Conservation (phyloP, 2,888 invertebrate genomes). For the Isoperla grammatica region DNA sequence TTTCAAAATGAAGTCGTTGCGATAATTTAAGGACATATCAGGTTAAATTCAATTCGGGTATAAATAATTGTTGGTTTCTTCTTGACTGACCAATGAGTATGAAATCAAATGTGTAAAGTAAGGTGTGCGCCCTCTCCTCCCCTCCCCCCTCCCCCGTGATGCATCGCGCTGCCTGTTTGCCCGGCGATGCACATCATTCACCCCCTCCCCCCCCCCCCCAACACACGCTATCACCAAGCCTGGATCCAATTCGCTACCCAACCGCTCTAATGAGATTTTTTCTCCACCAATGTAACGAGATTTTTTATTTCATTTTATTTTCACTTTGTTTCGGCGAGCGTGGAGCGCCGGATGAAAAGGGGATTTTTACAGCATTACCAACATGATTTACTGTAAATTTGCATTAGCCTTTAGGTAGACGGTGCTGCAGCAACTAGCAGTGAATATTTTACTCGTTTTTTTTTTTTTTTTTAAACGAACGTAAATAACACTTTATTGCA, state of each 20-base stretch:
- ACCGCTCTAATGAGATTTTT: constrained; percentile 30
- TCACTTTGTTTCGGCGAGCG: constrained; percentile 1
- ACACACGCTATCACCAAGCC: constrained; percentile 7
- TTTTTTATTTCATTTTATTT: constrained; percentile 26
- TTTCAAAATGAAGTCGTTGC: no score
- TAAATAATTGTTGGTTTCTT: no score
- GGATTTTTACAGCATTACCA: constrained; percentile 12
- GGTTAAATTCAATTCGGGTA: no score
- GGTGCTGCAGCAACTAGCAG: background rate
- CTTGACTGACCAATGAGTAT: no score
- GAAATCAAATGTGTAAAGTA: background rate
- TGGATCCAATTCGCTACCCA: constrained; percentile 21
- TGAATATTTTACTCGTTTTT: constrained; percentile 2
- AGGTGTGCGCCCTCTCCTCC: no score
- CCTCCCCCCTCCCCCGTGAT: constrained; percentile 15
- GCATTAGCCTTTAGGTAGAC: constrained; percentile 1
- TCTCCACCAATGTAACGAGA: constrained; percentile 29
- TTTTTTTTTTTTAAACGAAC: constrained; percentile 5
- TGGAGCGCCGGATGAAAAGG: constrained; percentile 1
- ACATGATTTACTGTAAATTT: constrained; percentile 18
- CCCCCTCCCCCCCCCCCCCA: constrained; percentile 6
- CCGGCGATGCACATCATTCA: constrained; percentile 23
- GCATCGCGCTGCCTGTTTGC: constrained; percentile 25
- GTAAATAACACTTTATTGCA: constrained; percentile 10
- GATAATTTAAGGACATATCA: no score